These are phyloP conservation scores for Dendroctonus valens DNA, from an alignment of 1,140 invertebrate species.

Conservation along the genomic window DNA sequence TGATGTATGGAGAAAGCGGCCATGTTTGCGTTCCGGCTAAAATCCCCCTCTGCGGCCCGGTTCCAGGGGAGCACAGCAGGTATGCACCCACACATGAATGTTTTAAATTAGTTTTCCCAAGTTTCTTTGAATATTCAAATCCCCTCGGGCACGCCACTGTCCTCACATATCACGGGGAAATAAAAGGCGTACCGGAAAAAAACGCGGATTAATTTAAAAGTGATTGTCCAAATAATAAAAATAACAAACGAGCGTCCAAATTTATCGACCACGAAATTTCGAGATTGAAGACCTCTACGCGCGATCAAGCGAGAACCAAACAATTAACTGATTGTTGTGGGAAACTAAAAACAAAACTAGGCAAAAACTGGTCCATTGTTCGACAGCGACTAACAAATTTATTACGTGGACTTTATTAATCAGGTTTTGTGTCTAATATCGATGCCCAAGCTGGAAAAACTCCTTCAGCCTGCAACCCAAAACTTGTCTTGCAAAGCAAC, in stretches of 20 bases:
- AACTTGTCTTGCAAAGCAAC: too few relatives aligned
- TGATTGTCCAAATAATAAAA: conserved; percentile 12
- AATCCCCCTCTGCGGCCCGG: neutral
- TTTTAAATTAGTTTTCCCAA: neutral
- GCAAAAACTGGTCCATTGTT: conserved; percentile 11
- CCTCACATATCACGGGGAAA: too few relatives aligned
- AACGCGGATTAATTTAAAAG: conserved; percentile 2
- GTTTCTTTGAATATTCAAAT: too few relatives aligned
- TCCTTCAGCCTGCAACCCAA: too few relatives aligned
- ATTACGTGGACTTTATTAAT: conserved; percentile 12
- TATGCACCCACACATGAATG: neutral
- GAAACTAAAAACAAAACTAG: conserved; percentile 13
- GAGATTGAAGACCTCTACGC: conserved; percentile 20
- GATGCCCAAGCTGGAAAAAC: too few relatives aligned
- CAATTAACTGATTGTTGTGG: conserved; percentile 26
- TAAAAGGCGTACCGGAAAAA: neutral
- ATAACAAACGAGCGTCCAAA: conserved; percentile 20
- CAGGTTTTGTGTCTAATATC: neutral
- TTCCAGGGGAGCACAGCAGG: neutral
- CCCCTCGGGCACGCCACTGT: too few relatives aligned
- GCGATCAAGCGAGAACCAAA: conserved; percentile 25
- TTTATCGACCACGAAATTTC: conserved; percentile 24
- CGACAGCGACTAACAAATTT: conserved; percentile 18
- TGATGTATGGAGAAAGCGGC: conserved; percentile 27
- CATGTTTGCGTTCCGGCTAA: conserved; percentile 13